phyloP scores from a whole-genome alignment of 30 jellyfish, hydroid and myxozoan species.

The Cassiopea xamachana region DNA sequence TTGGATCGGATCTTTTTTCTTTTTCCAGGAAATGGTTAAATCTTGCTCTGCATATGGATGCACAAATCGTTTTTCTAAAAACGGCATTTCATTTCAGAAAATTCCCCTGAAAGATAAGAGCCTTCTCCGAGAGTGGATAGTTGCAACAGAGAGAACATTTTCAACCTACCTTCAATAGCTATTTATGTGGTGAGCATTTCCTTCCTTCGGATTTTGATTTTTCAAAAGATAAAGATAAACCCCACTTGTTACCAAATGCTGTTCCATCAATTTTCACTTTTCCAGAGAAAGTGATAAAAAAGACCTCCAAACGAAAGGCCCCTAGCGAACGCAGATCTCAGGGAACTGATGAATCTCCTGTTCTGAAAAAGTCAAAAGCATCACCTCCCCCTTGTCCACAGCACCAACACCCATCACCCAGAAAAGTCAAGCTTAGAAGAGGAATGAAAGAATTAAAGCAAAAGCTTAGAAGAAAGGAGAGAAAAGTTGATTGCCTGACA shows the following conservation, averaged over 20 bases:
- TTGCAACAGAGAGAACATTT: constrained; percentile 3
- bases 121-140: constrained; percentile 28
- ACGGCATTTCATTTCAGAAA: constrained; percentile 10
- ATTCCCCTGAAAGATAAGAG: constrained; percentile 21
- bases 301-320: background rate
- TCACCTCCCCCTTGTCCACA: background rate
- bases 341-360: background rate
- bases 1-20: background rate
- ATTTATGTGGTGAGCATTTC: constrained; percentile 43
- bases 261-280: constrained; percentile 20
- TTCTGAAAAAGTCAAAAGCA: background rate
- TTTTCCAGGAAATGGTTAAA: constrained; percentile 10
- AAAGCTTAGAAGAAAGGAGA: constrained; percentile 17
- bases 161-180: constrained; percentile 23
- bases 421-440: constrained; percentile 10
- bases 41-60: constrained; percentile 63
- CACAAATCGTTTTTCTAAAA: constrained; percentile 43
- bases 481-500: background rate
- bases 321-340: constrained; percentile 23
- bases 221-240: background rate
- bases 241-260: background rate
- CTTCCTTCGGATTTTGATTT: constrained; percentile 28
- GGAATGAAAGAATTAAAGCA: constrained; percentile 2
- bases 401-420: constrained; percentile 11
- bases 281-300: background rate